Percentiles rank a stretch among this genome's conserved stretches.
phyloP scores from a whole-genome alignment of 2,888 invertebrate species.

The Dinocampus coccinellae region DNA sequence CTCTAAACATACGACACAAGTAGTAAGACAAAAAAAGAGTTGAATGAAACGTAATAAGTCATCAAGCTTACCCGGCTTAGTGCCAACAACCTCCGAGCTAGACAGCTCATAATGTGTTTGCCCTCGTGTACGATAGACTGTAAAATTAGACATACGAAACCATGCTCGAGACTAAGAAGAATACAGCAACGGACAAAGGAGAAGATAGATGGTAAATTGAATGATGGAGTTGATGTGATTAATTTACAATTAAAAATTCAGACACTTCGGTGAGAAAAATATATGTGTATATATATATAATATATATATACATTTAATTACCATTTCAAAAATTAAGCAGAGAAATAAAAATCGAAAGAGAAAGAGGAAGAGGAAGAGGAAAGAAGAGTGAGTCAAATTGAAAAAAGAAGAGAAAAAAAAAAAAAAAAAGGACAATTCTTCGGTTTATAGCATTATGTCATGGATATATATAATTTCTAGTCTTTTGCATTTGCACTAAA shows the following conservation, averaged over 20 bases:
- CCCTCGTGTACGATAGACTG: conserved; percentile 59
- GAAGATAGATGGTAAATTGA: conserved; percentile 42
- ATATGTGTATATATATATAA: no score
- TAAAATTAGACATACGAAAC: conserved; percentile 61
- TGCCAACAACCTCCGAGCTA: conserved; percentile 56
- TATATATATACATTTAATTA: neutral
- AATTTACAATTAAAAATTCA: neutral
- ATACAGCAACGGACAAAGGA: conserved; percentile 44
- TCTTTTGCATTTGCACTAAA: conserved; percentile 50
- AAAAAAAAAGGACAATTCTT: conserved; percentile 19
- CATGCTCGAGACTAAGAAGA: conserved; percentile 53
- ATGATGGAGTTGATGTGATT: conserved; percentile 34
- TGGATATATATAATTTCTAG: conserved; percentile 49
- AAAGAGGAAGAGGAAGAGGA: neutral
- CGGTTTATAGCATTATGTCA: neutral
- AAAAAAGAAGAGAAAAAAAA: conserved; percentile 21
- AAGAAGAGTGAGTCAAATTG: conserved; percentile 7
- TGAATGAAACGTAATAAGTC: conserved; percentile 42
- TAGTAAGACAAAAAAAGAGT: conserved; percentile 23
- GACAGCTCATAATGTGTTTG: conserved; percentile 60
- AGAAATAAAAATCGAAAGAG: neutral
- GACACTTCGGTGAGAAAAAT: conserved; percentile 11
- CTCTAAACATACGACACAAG: neutral
- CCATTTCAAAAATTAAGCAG: conserved; percentile 1
- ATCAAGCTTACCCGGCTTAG: conserved; percentile 50